Evolutionary conservation across 2,888 invertebrate genomes (phyloP), one percentile per base, ranked within the genome.

Genomic region (Abscondita cerata): DNA sequence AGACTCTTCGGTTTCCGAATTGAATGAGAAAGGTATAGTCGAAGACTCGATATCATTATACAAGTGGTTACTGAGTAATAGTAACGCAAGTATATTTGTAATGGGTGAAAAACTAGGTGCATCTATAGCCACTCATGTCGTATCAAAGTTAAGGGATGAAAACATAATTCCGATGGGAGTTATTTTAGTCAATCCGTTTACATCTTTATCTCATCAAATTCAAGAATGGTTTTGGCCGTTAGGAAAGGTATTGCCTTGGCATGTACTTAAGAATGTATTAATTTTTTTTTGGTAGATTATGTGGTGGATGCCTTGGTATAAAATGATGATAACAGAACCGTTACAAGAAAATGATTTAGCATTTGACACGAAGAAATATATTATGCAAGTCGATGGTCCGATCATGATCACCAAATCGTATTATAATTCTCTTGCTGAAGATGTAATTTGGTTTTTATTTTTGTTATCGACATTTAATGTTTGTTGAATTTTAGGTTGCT

Each of bases 401-500:
- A 75, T 78, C 18, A 74, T 78, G 76, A 73, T 75, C 15, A 55
- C 78, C 53, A 75, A 77, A 2, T 72, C 73, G 66, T 77, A 79
- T 68, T 1, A 4, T n/a, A 18, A 15, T 11, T 4, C 6, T 25
- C 31, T 48, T 48, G 2, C 31, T 8, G 25, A 76, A 70, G 68
- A 75, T 77, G 58, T 11, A 31, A 6, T 12, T 40, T 11, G 15
- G 15, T 6, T 40, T n/a, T n/a, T n/a, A n/a, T n/a, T n/a, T n/a
- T n/a, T n/a, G n/a, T n/a, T n/a, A n/a, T n/a, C 2, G 6, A 4
- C 25, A 6, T 25, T 25, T 2, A 48, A 12, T n/a, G n/a, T n/a
- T n/a, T n/a, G n/a, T 18, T 20, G 8, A 31, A 47, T 81, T 82
- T 6, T 77, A 91, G 90, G 78, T 93, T 1, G 92, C 89, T 76